A percentile compares a stretch with the other conserved stretches of the same genome.
phyloP scores from a whole-genome alignment of 2,797 vertebrate species.

The Myoxocephalus aenaeus region DNA sequence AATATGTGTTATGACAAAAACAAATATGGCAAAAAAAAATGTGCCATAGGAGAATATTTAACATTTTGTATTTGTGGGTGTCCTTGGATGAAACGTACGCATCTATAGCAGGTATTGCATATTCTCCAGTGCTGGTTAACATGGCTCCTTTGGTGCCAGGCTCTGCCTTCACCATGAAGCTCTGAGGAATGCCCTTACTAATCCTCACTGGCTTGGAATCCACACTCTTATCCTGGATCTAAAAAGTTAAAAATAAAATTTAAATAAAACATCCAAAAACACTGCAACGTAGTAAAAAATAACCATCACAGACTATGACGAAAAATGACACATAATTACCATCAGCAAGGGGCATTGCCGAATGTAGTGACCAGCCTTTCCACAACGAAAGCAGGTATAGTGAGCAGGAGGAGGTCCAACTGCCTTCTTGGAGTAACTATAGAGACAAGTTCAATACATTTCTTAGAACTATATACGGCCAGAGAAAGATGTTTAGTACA shows the following conservation, averaged over 20 bases:
- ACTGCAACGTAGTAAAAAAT: not conserved
- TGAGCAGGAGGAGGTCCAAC: slow-evolving; percentile 95
- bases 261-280: not conserved
- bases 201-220: slow-evolving; percentile 95
- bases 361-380: slow-evolving; percentile 98
- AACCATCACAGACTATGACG: not conserved
- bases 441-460: slow-evolving; percentile 32
- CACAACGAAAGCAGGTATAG: slow-evolving; percentile 96
- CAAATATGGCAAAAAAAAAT: not conserved
- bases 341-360: slow-evolving; percentile 94
- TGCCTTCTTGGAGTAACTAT: slow-evolving; percentile 97
- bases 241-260: not conserved
- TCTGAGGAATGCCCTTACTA: slow-evolving; percentile 98
- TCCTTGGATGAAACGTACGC: slow-evolving; percentile 85
- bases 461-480: not conserved
- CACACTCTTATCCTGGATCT: slow-evolving; percentile 93
- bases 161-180: slow-evolving; percentile 99
- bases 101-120: slow-evolving; percentile 97
- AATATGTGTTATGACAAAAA: not conserved
- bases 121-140: slow-evolving; percentile 98
- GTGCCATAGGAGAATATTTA: not conserved
- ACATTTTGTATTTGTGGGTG: not conserved
- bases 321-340: slow-evolving; percentile 83
- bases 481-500: not conserved
- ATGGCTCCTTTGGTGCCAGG: slow-evolving; percentile 98